These are phyloP conservation scores for Prorops nasuta DNA, from an alignment of 1,140 invertebrate genomes.

Conservation along the genomic window DNA sequence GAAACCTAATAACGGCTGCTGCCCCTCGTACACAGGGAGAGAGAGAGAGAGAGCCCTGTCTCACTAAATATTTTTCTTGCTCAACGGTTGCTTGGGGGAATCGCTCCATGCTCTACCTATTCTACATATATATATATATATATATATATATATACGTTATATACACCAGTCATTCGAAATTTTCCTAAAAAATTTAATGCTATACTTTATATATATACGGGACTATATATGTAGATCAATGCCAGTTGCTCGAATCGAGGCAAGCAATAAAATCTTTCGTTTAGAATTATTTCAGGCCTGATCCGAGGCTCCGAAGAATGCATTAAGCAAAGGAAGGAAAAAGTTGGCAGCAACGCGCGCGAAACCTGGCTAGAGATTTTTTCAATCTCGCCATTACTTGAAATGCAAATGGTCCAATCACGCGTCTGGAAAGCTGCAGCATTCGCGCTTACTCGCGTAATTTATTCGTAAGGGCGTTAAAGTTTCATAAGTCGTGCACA, in stretches of 20 bases:
- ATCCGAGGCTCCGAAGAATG: background rate
- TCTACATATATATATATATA: conserved; percentile 2
- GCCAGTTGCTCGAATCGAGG: no score
- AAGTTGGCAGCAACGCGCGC: background rate
- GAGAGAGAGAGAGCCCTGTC: conserved; percentile 23
- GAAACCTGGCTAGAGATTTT: background rate
- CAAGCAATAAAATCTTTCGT: no score
- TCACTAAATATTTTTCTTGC: conserved; percentile 56
- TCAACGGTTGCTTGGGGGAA: conserved; percentile 43
- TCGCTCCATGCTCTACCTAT: conserved; percentile 19
- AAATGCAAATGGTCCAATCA: conserved; percentile 34
- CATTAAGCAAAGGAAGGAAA: background rate
- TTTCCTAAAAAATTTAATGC: no score
- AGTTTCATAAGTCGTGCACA: conserved; percentile 52
- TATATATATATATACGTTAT: no score
- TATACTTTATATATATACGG: no score
- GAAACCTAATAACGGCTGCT: conserved; percentile 46
- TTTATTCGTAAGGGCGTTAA: conserved; percentile 43
- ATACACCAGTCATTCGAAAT: background rate
- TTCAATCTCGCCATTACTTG: conserved; percentile 4
- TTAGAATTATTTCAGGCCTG: no score
- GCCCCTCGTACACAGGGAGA: conserved; percentile 31
- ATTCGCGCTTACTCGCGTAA: conserved; percentile 33
- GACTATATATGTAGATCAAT: no score
- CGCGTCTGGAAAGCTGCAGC: conserved; percentile 23